Evolutionary conservation across 2,888 invertebrate species (phyloP).

Genomic region (Sclerodermus sp.): DNA sequence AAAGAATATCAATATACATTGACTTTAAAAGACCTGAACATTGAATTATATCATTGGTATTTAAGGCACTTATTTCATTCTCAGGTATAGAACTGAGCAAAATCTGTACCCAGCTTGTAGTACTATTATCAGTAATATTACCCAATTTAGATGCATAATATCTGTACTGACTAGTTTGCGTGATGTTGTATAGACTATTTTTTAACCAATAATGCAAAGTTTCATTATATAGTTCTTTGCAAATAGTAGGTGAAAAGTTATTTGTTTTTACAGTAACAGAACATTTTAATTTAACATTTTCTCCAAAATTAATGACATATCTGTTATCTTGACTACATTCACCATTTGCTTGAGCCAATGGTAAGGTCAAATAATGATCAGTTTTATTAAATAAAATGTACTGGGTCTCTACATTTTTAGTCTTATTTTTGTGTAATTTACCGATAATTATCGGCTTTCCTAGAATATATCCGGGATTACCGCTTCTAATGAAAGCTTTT

Average conservation of each 20-base stretch:
- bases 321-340: slow-evolving; percentile 38
- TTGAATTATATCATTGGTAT: slow-evolving; percentile 33
- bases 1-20: slow-evolving; percentile 43
- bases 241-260: slow-evolving; percentile 45
- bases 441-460: slow-evolving; percentile 68
- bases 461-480: slow-evolving; percentile 74
- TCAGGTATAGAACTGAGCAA: slow-evolving; percentile 50
- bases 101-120: slow-evolving; percentile 60
- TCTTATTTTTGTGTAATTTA: slow-evolving; percentile 36
- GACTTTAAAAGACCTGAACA: slow-evolving; percentile 51
- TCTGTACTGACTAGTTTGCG: slow-evolving; percentile 37
- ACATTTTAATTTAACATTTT: slow-evolving; percentile 47
- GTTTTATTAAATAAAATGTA: slow-evolving; percentile 34
- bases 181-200: slow-evolving; percentile 40
- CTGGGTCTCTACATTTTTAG: slow-evolving; percentile 26
- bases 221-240: slow-evolving; percentile 45
- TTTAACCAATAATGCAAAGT: slow-evolving; percentile 40
- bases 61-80: slow-evolving; percentile 34
- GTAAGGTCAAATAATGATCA: slow-evolving; percentile 44
- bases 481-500: slow-evolving; percentile 61
- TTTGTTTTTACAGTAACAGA: slow-evolving; percentile 30
- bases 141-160: slow-evolving; percentile 59
- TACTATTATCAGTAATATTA: slow-evolving; percentile 55
- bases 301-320: slow-evolving; percentile 44
- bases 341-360: slow-evolving; percentile 38